Conservation (phyloP, 2,888 invertebrate species). For the Melanchra persicariae region DNA sequence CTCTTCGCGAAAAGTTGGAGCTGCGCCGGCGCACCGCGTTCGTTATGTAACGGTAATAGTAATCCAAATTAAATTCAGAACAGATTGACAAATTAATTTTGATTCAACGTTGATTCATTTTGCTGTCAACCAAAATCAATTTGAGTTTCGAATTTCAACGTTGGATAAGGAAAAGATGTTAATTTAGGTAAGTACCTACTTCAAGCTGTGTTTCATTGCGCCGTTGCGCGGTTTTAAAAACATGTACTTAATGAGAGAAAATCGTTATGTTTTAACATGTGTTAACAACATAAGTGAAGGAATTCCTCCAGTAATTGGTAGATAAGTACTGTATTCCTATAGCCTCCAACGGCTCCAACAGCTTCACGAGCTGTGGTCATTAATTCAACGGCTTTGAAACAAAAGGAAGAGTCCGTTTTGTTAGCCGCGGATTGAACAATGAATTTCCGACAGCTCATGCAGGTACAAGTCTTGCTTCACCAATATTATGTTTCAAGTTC, state of each 20-base stretch:
- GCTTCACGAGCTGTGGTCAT: constrained; percentile 31
- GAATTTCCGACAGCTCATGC: constrained; percentile 64
- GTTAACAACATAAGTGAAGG: constrained; percentile 25
- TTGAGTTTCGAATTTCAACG: constrained; percentile 39
- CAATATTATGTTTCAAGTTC: constrained; percentile 48
- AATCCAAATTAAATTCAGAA: constrained; percentile 49
- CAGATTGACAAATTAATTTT: constrained; percentile 55
- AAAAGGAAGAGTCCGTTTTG: constrained; percentile 64
- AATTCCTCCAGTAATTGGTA: constrained; percentile 46
- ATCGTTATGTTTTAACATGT: constrained; percentile 5
- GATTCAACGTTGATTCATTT: constrained; percentile 44
- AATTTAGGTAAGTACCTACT: constrained; percentile 2
- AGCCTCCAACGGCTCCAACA: constrained; percentile 58
- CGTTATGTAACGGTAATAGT: constrained; percentile 51
- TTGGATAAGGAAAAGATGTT: constrained; percentile 36
- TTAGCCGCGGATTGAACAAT: constrained; percentile 69
- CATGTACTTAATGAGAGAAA: not conserved
- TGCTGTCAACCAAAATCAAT: constrained; percentile 55
- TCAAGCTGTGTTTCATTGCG: constrained; percentile 37
- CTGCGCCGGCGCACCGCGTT: constrained; percentile 20
- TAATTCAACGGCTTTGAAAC: constrained; percentile 53
- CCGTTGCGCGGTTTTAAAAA: not conserved
- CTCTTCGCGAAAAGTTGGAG: constrained; percentile 25
- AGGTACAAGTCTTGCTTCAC: constrained; percentile 20
- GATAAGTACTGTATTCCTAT: constrained; percentile 48